These are phyloP conservation scores for Chionomys nivalis DNA, from an alignment of 2,113 vertebrate genomes.

Conservation along the genomic window DNA sequence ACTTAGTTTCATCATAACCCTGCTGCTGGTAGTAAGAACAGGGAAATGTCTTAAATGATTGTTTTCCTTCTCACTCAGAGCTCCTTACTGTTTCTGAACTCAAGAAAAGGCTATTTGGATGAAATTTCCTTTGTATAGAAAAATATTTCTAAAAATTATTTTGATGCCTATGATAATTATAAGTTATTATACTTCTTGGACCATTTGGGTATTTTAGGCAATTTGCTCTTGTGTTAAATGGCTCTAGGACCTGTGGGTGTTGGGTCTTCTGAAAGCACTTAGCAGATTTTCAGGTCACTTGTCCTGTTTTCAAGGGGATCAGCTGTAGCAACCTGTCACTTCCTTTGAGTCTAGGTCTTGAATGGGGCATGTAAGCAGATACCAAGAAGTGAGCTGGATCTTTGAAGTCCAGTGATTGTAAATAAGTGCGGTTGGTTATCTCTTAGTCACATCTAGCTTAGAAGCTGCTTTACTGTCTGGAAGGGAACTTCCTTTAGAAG, in stretches of 20 bases:
- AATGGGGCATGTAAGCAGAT: background rate
- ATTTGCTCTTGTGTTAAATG: background rate
- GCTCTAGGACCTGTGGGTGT: background rate
- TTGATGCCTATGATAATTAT: constrained; percentile 11
- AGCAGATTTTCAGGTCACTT: constrained; percentile 23
- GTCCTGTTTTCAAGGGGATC: constrained; percentile 28
- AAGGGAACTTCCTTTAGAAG: constrained; percentile 20
- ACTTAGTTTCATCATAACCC: background rate
- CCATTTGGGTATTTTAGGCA: background rate
- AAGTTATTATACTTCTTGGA: background rate
- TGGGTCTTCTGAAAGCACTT: background rate
- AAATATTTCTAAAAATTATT: background rate
- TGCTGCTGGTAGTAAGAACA: background rate
- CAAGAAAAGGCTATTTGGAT: constrained; percentile 13
- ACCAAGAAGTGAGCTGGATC: background rate
- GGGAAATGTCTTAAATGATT: background rate
- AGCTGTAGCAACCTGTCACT: background rate
- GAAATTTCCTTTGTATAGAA: constrained; percentile 28
- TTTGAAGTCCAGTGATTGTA: background rate
- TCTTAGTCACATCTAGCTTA: background rate
- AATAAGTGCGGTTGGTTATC: background rate
- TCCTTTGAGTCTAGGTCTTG: background rate
- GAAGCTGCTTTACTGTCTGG: background rate
- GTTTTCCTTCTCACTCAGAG: background rate
- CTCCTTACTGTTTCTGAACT: background rate